Conservation (phyloP, 2,888 invertebrate species). For the Cheilosia vulpina region DNA sequence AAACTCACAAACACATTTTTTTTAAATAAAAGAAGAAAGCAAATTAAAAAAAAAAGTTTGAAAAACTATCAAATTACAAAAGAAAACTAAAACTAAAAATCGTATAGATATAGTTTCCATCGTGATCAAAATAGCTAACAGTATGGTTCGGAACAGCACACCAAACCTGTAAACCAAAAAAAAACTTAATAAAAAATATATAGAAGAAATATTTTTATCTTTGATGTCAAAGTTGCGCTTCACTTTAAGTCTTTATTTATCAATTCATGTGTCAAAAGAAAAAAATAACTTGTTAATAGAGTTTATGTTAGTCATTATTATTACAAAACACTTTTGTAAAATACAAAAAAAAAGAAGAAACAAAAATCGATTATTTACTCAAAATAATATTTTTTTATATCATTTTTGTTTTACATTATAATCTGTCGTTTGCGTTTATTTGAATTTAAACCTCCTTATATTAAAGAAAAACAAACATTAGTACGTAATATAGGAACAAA, state of each 20-base stretch:
- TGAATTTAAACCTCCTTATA: slow-evolving; percentile 30
- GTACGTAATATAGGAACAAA: slow-evolving; percentile 37
- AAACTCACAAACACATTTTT: slow-evolving; percentile 2
- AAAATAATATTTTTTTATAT: slow-evolving; percentile 56
- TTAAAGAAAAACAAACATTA: slow-evolving; percentile 38
- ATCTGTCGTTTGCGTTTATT: slow-evolving; percentile 57
- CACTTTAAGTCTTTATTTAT: slow-evolving; percentile 31
- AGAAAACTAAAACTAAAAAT: slow-evolving; percentile 5
- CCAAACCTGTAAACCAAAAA: slow-evolving; percentile 22
- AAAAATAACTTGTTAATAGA: slow-evolving; percentile 57
- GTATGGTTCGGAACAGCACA: slow-evolving; percentile 15
- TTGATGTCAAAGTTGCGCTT: slow-evolving; percentile 47
- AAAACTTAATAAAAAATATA: background rate
- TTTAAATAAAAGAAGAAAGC: slow-evolving; percentile 13
- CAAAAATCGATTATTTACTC: slow-evolving; percentile 49
- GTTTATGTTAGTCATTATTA: slow-evolving; percentile 41
- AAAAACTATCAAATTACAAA: slow-evolving; percentile 11
- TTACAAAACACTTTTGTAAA: slow-evolving; percentile 56
- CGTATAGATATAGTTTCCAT: background rate
- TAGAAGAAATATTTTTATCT: slow-evolving; percentile 6
- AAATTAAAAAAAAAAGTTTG: background rate
- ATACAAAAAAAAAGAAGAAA: slow-evolving; percentile 19
- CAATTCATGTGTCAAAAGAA: slow-evolving; percentile 68
- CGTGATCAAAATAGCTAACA: slow-evolving; percentile 35
- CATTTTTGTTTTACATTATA: slow-evolving; percentile 44